These are phyloP conservation scores for Parasteatoda tepidariorum DNA, from an alignment of 1,140 invertebrate genomes.

Conservation along the genomic window DNA sequence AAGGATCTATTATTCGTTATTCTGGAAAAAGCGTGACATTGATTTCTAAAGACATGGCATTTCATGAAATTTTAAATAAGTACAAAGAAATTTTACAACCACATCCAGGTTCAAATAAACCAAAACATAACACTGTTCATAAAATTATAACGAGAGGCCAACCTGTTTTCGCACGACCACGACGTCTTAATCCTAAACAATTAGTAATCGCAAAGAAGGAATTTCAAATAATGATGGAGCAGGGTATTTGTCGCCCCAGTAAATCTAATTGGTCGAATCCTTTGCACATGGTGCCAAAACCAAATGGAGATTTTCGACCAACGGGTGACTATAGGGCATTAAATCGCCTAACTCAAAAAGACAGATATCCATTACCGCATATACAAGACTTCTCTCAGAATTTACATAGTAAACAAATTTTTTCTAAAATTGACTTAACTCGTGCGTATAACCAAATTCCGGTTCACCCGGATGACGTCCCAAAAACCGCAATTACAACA, in stretches of 20 bases:
- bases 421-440: conserved; percentile 46
- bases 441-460: conserved; percentile 56
- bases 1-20: neutral
- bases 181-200: neutral
- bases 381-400: conserved; percentile 46
- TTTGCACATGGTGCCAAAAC: conserved; percentile 63
- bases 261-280: conserved; percentile 61
- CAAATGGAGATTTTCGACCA: conserved; percentile 8
- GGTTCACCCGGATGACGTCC: conserved; percentile 26
- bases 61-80: conserved; percentile 11
- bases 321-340: conserved; percentile 40
- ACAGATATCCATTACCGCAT: conserved; percentile 58
- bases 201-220: conserved; percentile 27
- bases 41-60: neutral
- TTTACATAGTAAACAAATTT: conserved; percentile 9
- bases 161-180: neutral
- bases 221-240: conserved; percentile 34
- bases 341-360: conserved; percentile 26
- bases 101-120: neutral
- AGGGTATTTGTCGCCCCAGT: conserved; percentile 59
- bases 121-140: conserved; percentile 20
- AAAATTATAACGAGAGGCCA: conserved; percentile 25
- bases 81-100: conserved; percentile 1
- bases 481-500: conserved; percentile 14
- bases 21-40: neutral